Evolutionary conservation across 2,888 invertebrate species (phyloP).

Genomic region (Limnephilus rhombicus): DNA sequence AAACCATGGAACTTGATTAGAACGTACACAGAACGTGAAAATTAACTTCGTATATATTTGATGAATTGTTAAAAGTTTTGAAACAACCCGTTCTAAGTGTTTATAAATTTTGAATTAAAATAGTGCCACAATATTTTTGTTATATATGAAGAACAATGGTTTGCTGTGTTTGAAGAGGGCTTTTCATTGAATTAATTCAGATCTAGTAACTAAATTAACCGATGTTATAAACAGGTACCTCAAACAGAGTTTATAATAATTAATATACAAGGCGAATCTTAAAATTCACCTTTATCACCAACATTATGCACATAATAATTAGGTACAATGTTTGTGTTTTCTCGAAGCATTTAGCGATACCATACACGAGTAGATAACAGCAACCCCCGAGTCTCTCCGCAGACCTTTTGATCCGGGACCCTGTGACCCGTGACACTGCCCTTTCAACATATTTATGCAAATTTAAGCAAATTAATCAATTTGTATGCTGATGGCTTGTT

Average conservation of each 20-base stretch:
- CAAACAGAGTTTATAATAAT: not conserved
- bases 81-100: no score
- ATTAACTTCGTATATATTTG: no score
- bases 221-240: not conserved
- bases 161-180: no score
- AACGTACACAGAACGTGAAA: no score
- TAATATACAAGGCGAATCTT: not conserved
- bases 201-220: no score
- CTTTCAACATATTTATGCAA: slow-evolving; percentile 64
- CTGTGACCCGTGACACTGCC: slow-evolving; percentile 57
- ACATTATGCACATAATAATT: not conserved
- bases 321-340: slow-evolving; percentile 6
- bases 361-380: not conserved
- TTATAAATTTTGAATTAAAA: no score
- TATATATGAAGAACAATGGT: no score
- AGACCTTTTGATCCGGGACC: slow-evolving; percentile 2
- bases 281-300: not conserved
- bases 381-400: not conserved
- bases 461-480: slow-evolving; percentile 66
- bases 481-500: slow-evolving; percentile 66
- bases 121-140: no score
- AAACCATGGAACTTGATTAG: no score
- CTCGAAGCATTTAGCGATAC: not conserved
- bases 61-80: no score
- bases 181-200: no score